Conservation (phyloP, 2,797 vertebrate species). For the Phalloptychus januarius region DNA sequence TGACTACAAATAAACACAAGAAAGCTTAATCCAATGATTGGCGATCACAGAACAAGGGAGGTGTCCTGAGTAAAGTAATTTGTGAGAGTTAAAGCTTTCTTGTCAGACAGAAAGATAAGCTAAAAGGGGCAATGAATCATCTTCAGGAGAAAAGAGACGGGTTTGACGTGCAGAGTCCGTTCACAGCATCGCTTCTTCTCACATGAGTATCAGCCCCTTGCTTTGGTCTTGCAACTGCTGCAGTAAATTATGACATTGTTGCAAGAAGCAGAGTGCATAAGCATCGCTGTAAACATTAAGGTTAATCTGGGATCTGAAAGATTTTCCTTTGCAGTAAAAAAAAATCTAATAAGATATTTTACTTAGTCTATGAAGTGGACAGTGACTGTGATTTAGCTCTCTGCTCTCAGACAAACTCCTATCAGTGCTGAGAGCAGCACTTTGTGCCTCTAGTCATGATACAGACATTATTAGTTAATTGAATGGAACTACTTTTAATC, state of each 20-base stretch:
- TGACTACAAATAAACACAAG: constrained; percentile 52
- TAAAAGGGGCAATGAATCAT: constrained; percentile 28
- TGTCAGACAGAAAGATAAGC: constrained; percentile 22
- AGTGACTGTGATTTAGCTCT: too few relatives aligned
- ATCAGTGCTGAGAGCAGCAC: too few relatives aligned
- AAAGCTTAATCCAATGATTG: constrained; percentile 45
- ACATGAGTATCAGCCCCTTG: constrained; percentile 27
- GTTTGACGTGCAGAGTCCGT: constrained; percentile 65
- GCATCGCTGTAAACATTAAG: neutral
- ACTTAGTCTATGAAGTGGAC: too few relatives aligned
- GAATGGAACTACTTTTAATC: too few relatives aligned
- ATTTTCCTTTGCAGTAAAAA: neutral
- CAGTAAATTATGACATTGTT: constrained; percentile 37
- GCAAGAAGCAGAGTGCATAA: constrained; percentile 18
- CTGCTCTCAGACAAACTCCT: too few relatives aligned
- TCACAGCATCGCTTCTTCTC: constrained; percentile 56
- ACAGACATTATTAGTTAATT: too few relatives aligned
- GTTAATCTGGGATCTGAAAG: constrained; percentile 20
- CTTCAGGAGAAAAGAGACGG: constrained; percentile 53
- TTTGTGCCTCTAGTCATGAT: too few relatives aligned
- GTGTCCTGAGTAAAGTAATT: constrained; percentile 6
- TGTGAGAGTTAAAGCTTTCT: constrained; percentile 32
- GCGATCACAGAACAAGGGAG: constrained; percentile 12
- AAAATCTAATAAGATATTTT: too few relatives aligned
- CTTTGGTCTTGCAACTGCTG: constrained; percentile 45